Percentiles rank a stretch among this genome's conserved stretches.
phyloP scores from a whole-genome alignment of 2,888 invertebrate genomes.

The Lordiphosa fenestrarum region DNA sequence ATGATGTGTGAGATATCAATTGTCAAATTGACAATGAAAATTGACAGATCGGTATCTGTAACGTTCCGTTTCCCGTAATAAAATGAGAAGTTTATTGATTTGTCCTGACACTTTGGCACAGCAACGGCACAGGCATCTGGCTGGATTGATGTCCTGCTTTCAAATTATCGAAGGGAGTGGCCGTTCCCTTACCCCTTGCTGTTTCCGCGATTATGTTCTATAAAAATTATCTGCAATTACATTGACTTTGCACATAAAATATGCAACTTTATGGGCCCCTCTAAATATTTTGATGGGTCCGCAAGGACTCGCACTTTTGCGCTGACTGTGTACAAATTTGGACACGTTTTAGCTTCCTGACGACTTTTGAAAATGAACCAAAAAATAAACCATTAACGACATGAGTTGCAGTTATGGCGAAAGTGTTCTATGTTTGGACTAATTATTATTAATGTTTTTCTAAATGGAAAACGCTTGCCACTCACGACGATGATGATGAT shows the following conservation, averaged over 20 bases:
- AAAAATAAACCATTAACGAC: slow-evolving; percentile 13
- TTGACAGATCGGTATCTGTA: slow-evolving; percentile 71
- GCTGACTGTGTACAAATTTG: slow-evolving; percentile 23
- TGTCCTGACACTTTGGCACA: slow-evolving; percentile 76
- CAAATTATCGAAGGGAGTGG: slow-evolving; percentile 61
- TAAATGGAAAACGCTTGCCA: slow-evolving; percentile 28
- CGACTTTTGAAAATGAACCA: not conserved
- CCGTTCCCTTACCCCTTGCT: slow-evolving; percentile 60
- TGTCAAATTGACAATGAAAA: slow-evolving; percentile 76
- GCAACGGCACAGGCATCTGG: slow-evolving; percentile 19
- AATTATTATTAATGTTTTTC: slow-evolving; percentile 66
- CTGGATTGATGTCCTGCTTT: slow-evolving; percentile 46
- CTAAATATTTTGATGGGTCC: slow-evolving; percentile 69
- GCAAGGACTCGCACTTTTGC: slow-evolving; percentile 16
- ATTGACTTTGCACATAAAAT: slow-evolving; percentile 53
- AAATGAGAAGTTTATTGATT: slow-evolving; percentile 79
- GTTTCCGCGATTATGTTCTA: slow-evolving; percentile 47
- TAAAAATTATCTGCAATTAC: slow-evolving; percentile 73
- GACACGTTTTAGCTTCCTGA: slow-evolving; percentile 14
- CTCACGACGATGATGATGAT: not conserved
- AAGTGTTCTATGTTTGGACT: slow-evolving; percentile 40
- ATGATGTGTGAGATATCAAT: slow-evolving; percentile 69
- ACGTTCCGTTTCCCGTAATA: slow-evolving; percentile 65
- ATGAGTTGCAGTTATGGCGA: slow-evolving; percentile 32
- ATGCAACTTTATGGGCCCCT: slow-evolving; percentile 54